Percentiles rank a stretch among this genome's conserved stretches.
These are phyloP conservation scores for Crepidodera aurea DNA, from an alignment of 2,888 invertebrate genomes.

Conservation along the genomic window DNA sequence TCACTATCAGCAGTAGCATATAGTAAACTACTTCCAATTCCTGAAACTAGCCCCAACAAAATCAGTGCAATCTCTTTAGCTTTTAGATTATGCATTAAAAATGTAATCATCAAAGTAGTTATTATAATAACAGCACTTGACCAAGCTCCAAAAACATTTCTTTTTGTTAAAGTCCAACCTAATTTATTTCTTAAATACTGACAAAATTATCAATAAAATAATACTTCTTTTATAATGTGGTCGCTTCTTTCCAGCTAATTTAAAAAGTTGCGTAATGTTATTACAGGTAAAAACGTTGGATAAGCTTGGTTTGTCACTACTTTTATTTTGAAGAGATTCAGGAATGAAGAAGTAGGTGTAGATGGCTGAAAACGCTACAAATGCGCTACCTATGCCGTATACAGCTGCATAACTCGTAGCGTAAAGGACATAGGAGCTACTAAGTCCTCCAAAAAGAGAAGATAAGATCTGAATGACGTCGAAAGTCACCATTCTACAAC, in stretches of 20 bases:
- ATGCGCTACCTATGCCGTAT: not conserved
- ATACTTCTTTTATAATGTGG: not conserved
- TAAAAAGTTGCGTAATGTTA: not conserved
- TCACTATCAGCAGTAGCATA: not conserved
- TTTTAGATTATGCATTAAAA: constrained; percentile 2
- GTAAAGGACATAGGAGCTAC: constrained; percentile 8
- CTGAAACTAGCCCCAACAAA: not conserved
- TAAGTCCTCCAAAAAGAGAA: not conserved
- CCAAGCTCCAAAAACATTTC: constrained; percentile 6
- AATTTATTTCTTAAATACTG: constrained; percentile 8
- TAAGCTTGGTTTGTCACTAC: not conserved
- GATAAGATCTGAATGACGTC: constrained; percentile 1
- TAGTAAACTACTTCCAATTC: not conserved
- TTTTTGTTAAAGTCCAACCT: constrained; percentile 6
- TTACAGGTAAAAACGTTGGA: constrained; percentile 1
- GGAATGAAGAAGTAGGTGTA: constrained; percentile 13
- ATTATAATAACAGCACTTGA: not conserved
- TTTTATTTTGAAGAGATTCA: not conserved
- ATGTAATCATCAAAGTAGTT: not conserved
- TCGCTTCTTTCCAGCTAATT: not conserved
- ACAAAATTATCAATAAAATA: not conserved
- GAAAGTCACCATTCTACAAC: constrained; percentile 15
- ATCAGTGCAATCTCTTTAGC: not conserved
- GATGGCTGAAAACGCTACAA: not conserved
- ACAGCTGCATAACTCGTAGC: constrained; percentile 14